Conservation (phyloP, 2,888 invertebrate genomes). For the Anagyrus pseudococci region DNA sequence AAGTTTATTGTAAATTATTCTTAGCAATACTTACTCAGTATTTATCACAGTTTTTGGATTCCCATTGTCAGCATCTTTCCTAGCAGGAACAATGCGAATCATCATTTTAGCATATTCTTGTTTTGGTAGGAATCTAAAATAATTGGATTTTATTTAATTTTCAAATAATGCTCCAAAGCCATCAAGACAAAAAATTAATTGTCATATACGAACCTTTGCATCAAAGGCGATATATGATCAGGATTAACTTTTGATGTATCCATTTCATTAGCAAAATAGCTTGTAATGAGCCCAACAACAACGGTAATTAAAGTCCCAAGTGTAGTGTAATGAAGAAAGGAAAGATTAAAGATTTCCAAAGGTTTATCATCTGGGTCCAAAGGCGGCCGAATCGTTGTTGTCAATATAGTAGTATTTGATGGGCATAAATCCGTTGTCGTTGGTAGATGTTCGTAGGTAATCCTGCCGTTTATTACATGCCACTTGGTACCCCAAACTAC, state of each 20-base stretch:
- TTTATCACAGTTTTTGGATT: neutral
- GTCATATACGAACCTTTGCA: slow-evolving; percentile 58
- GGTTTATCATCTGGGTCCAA: slow-evolving; percentile 47
- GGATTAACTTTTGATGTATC: slow-evolving; percentile 67
- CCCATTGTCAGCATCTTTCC: slow-evolving; percentile 4
- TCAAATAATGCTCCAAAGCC: neutral
- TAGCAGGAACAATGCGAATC: slow-evolving; percentile 3
- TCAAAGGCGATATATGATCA: slow-evolving; percentile 67
- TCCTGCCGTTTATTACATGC: slow-evolving; percentile 43
- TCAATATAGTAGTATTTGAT: neutral
- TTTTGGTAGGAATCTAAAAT: slow-evolving; percentile 41
- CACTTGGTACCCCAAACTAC: slow-evolving; percentile 51
- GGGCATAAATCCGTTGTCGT: slow-evolving; percentile 43
- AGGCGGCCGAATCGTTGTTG: neutral
- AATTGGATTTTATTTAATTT: neutral
- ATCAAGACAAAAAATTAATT: neutral
- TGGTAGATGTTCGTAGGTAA: slow-evolving; percentile 43
- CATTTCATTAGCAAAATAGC: slow-evolving; percentile 67
- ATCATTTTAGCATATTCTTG: slow-evolving; percentile 41
- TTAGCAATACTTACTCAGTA: too few species aligned
- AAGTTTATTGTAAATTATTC: too few species aligned
- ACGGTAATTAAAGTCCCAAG: slow-evolving; percentile 69
- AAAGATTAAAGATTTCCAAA: slow-evolving; percentile 68
- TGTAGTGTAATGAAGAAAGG: slow-evolving; percentile 73
- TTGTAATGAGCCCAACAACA: slow-evolving; percentile 69